Base-by-base conservation (phyloP, 2,113 vertebrate genomes). In the Xenopus borealis region DNA sequence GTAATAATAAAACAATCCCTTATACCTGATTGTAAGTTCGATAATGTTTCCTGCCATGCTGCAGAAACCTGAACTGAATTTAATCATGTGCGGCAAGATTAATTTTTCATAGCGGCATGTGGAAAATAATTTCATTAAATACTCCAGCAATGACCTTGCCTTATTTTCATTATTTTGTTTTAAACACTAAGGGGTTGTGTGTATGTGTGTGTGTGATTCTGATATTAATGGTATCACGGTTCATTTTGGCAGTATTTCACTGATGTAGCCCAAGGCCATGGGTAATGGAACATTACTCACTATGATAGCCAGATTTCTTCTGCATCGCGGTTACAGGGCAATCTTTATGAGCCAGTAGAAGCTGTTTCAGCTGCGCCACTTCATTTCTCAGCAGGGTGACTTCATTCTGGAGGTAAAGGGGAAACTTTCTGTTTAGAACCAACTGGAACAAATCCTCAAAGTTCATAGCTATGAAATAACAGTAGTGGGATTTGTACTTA, bases 261-360 rank as follows among this genome's bases (percentile, higher is more conserved):
- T 59, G 83, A 87, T 12, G 79, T 70, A 87, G 91, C 94, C 89
- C 86, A 82, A 79, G 90, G 91, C 92, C 86, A 86, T 81, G 87
- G 89, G 93, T 91, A 92, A 95, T 92, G 92, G 90, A 87, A 88
- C 94, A 94, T 95, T 96, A 99, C 97, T 99, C 94, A 99, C 97
- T 92, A 88, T 97, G 95, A 95, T 96, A 96, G 95, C 93, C 94
- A 88, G 96, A 97, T 91, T 98, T 98, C 94, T 98, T 98, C 95
- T 99, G 97, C 95, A 98, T 96, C 92, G 95, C 94, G 12, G 97
- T 98, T 90, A 99, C 96, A 87, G 97, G 97, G 92, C 97, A 99
- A 94, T 99, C 96, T 95, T 98, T 99, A 96, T 99, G 96, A 95
- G 97, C 95, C 93, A 99, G 94, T 86, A 98, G 94, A 88, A 99